Conservation (phyloP, 2,888 invertebrate species). For the Druceiella hillmani region DNA sequence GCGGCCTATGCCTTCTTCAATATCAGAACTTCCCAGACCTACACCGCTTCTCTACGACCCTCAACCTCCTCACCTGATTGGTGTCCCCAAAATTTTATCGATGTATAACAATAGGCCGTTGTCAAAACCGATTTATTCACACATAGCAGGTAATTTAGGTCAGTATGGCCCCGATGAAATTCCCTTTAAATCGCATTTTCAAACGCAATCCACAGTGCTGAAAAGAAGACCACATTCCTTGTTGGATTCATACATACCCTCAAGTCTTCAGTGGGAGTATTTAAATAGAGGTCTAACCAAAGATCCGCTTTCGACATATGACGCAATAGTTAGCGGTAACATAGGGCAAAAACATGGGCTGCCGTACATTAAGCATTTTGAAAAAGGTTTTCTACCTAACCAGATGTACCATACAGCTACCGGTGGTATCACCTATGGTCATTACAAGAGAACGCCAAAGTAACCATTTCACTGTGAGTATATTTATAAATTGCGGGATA, state of each 20-base stretch:
- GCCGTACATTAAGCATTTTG: conserved; percentile 33
- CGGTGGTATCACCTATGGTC: conserved; percentile 43
- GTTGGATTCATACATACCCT: conserved; percentile 57
- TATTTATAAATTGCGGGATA: no score
- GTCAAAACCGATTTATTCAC: conserved; percentile 36
- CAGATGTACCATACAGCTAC: conserved; percentile 46
- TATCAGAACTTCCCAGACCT: conserved; percentile 37
- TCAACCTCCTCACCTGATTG: conserved; percentile 35
- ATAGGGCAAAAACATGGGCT: conserved; percentile 30
- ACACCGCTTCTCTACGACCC: conserved; percentile 36
- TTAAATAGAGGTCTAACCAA: conserved; percentile 41
- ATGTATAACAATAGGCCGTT: conserved; percentile 32
- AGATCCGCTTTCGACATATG: conserved; percentile 41
- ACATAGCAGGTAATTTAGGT: conserved; percentile 27
- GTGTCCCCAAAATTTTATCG: conserved; percentile 41
- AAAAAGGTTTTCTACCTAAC: conserved; percentile 46
- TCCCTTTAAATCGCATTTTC: no score
- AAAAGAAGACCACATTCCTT: conserved; percentile 47
- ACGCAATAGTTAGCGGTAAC: conserved; percentile 38
- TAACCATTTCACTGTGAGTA: no score
- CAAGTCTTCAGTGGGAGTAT: conserved; percentile 47
- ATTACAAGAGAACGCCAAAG: conserved; percentile 42
- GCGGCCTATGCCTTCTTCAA: conserved; percentile 23
- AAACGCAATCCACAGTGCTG: conserved; percentile 30
- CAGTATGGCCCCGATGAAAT: conserved; percentile 23